A percentile compares a stretch with the other conserved stretches of the same genome.
Conservation (phyloP, 35 echinoderm and acorn worm genomes). For the Amphiura filiformis region DNA sequence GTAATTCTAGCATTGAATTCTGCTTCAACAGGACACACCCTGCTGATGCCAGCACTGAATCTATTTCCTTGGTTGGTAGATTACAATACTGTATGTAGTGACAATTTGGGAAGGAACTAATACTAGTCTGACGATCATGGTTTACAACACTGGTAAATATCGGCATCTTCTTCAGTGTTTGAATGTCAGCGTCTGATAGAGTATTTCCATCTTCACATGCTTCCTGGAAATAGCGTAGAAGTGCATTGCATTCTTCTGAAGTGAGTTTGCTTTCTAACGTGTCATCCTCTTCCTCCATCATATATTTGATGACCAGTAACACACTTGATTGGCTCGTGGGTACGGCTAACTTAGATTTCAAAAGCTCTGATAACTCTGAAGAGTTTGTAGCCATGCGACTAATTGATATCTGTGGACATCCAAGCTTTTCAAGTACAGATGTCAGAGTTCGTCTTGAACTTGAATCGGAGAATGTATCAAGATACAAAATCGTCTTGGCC, state of each 20-base stretch:
- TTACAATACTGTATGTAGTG: background rate
- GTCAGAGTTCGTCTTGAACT: background rate
- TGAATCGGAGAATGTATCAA: background rate
- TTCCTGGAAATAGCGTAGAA: slow-evolving; percentile 26
- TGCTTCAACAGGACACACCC: slow-evolving; percentile 3
- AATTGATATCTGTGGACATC: background rate
- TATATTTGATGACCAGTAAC: background rate
- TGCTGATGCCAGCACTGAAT: background rate
- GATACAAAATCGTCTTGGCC: slow-evolving; percentile 14
- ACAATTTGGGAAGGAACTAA: background rate
- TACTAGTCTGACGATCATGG: background rate
- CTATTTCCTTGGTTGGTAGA: background rate
- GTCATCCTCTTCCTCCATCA: background rate
- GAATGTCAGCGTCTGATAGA: background rate
- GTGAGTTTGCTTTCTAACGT: background rate
- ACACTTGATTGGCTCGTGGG: background rate
- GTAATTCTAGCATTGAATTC: background rate
- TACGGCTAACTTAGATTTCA: slow-evolving; percentile 6
- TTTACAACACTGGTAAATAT: background rate
- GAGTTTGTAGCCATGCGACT: background rate
- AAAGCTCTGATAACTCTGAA: background rate
- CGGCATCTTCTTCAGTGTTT: slow-evolving; percentile 13
- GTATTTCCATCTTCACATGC: background rate
- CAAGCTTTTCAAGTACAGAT: background rate
- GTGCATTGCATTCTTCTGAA: background rate